Percentiles rank a stretch among this genome's conserved stretches.
Conservation (phyloP, 2,888 invertebrate genomes). For the Metellina segmentata region DNA sequence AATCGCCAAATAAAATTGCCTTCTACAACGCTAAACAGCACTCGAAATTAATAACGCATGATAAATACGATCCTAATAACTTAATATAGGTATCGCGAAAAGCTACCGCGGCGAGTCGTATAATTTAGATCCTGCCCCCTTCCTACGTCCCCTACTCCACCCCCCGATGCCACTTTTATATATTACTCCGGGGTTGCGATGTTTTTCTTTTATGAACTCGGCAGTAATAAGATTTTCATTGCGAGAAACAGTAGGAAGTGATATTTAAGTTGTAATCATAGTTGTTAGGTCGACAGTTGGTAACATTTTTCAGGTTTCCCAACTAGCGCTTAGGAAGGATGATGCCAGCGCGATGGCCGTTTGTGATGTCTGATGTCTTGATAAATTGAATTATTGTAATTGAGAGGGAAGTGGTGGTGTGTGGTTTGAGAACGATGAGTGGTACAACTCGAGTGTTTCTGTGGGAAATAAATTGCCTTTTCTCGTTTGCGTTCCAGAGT, state of each 20-base stretch:
- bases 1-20: slow-evolving; percentile 35
- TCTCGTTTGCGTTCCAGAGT: too few species aligned
- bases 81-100: slow-evolving; percentile 69
- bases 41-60: slow-evolving; percentile 73
- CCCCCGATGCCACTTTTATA: slow-evolving; percentile 12
- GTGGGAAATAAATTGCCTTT: not conserved
- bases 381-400: slow-evolving; percentile 74
- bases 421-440: not conserved
- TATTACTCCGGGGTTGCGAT: slow-evolving; percentile 8
- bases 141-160: slow-evolving; percentile 11
- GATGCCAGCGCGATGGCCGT: slow-evolving; percentile 4
- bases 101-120: slow-evolving; percentile 36
- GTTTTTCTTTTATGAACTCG: slow-evolving; percentile 17
- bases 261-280: slow-evolving; percentile 71
- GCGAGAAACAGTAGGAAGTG: slow-evolving; percentile 64
- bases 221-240: slow-evolving; percentile 72
- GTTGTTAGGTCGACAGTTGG: slow-evolving; percentile 65
- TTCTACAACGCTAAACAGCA: slow-evolving; percentile 24
- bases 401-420: slow-evolving; percentile 25
- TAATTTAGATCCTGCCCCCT: slow-evolving; percentile 59
- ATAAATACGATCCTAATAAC: slow-evolving; percentile 75
- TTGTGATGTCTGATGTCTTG: slow-evolving; percentile 53
- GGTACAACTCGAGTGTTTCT: not conserved
- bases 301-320: slow-evolving; percentile 51
- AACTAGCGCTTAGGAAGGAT: slow-evolving; percentile 25